Percentiles rank a stretch among this genome's conserved stretches.
phyloP scores from a whole-genome alignment of 2,797 vertebrate genomes.

The Sebastes trivittatus region DNA sequence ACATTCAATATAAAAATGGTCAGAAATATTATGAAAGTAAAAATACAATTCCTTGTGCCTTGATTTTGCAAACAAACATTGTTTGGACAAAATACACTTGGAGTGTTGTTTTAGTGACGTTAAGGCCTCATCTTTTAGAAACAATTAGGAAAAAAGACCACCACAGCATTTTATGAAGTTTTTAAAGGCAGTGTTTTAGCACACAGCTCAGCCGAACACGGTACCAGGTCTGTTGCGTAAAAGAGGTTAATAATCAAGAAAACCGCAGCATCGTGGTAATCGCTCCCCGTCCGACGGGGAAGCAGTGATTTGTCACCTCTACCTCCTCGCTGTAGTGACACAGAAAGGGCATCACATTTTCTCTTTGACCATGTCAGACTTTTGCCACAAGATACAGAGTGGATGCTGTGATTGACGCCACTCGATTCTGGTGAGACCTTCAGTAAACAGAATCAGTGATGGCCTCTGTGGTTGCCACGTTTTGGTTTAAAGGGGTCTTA shows the following conservation, averaged over 20 bases:
- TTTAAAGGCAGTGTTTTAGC: too few relatives aligned
- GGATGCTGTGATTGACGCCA: background rate
- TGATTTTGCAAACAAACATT: too few relatives aligned
- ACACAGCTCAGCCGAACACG: too few relatives aligned
- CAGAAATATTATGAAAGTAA: too few relatives aligned
- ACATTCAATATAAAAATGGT: too few relatives aligned
- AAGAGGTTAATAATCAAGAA: background rate
- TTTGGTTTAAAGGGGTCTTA: background rate
- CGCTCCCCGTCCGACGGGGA: fast-evolving
- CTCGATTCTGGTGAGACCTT: background rate
- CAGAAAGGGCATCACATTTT: background rate
- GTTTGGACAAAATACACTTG: too few relatives aligned
- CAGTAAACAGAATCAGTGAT: background rate
- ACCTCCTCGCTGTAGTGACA: background rate
- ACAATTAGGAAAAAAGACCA: too few relatives aligned
- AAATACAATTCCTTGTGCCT: too few relatives aligned
- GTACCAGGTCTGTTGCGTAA: too few relatives aligned
- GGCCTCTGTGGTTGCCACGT: background rate
- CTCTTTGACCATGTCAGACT: background rate
- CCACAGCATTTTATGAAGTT: too few relatives aligned
- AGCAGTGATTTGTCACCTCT: background rate
- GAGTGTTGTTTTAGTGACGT: too few relatives aligned
- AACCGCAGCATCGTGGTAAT: background rate
- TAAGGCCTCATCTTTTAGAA: too few relatives aligned
- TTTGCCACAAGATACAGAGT: background rate